Evolutionary conservation across 2,797 vertebrate species (phyloP), one percentile per base, ranked within the genome.

Genomic region (Enteromius anoplus): DNA sequence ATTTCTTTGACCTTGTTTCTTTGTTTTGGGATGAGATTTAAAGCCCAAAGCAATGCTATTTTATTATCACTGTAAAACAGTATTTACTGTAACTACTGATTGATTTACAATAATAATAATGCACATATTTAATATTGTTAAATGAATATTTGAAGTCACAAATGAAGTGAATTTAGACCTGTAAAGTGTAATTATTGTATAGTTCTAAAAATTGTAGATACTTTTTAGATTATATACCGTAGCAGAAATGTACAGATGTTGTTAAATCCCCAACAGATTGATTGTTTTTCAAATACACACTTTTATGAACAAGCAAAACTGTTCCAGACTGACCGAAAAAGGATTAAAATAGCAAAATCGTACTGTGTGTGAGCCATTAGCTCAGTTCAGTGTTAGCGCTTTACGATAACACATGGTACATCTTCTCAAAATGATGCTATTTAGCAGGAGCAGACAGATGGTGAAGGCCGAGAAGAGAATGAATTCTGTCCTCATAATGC

Each of bases 401-500:
- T 70, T 60, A 60, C 11, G 7, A 72, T 81, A 81, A 72, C 69
- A 62, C 55, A 75, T 53, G 32, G 58, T 53, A 64, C 55, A 49
- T 32, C 45, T 49, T 40, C 70, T 29, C 60, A 21, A 49, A 66
- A 73, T 51, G 9, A 65, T 21, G 23, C 76, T 29, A 75, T 82
- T 82, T 66, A 65, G 40, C 60, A 72, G 55, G 34, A 66, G 47
- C 29, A 70, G 75, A 60, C 49, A 29, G 78, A 82, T 53, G 78
- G 58, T 6, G 62, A 51, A 58, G 66, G 32, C 79, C 42, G 75
- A 42, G 47, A 55, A 47, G 68, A 9, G 73, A 58, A 80, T 62
- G 53, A 72, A 78, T 83, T 42, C 23, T 68, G 73, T 2, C 26
- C 78, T 75, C 71, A 80, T 75, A 79, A 77, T 71, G 65, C 70